A percentile compares a stretch with the other conserved stretches of the same genome.
phyloP scores from a whole-genome alignment of 2,888 invertebrate species.

The Pinctada fucata region DNA sequence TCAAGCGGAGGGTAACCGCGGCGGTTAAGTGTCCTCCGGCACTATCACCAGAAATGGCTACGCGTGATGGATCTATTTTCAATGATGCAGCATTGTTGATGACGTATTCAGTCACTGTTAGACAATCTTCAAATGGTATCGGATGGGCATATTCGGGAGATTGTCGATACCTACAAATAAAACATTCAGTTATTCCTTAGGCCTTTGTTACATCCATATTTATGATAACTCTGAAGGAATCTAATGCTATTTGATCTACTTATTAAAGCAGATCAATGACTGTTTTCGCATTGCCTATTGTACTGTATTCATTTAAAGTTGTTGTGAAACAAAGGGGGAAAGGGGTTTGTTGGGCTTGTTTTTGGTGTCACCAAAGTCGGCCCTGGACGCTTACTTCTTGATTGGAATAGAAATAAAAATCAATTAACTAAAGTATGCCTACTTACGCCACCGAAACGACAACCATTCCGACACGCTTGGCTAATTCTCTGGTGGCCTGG shows the following conservation, averaged over 20 bases:
- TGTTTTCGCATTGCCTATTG: not conserved
- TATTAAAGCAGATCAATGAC: not conserved
- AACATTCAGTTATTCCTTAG: too few relatives aligned
- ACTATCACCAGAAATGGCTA: slow-evolving; percentile 65
- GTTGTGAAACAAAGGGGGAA: too few relatives aligned
- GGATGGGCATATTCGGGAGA: slow-evolving; percentile 77
- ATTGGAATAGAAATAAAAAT: too few relatives aligned
- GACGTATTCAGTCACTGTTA: slow-evolving; percentile 70
- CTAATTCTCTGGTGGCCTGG: slow-evolving; percentile 50
- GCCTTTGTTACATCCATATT: too few relatives aligned
- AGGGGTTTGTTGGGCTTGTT: too few relatives aligned
- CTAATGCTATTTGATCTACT: too few relatives aligned
- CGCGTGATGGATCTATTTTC: slow-evolving; percentile 58
- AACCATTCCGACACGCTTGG: slow-evolving; percentile 55
- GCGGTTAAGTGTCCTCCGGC: slow-evolving; percentile 63
- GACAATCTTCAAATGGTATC: slow-evolving; percentile 75
- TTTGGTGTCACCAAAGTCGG: too few relatives aligned
- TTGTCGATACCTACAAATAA: slow-evolving; percentile 73
- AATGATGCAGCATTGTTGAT: slow-evolving; percentile 59
- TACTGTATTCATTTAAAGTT: too few relatives aligned
- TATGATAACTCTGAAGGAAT: too few relatives aligned
- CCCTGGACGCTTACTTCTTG: too few relatives aligned
- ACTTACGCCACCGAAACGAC: slow-evolving; percentile 64
- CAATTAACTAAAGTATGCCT: not conserved
- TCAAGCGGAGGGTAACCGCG: slow-evolving; percentile 57